Percentiles rank a stretch among this genome's conserved stretches.
phyloP scores from a whole-genome alignment of 2,113 vertebrate species.

The Numida meleagris region DNA sequence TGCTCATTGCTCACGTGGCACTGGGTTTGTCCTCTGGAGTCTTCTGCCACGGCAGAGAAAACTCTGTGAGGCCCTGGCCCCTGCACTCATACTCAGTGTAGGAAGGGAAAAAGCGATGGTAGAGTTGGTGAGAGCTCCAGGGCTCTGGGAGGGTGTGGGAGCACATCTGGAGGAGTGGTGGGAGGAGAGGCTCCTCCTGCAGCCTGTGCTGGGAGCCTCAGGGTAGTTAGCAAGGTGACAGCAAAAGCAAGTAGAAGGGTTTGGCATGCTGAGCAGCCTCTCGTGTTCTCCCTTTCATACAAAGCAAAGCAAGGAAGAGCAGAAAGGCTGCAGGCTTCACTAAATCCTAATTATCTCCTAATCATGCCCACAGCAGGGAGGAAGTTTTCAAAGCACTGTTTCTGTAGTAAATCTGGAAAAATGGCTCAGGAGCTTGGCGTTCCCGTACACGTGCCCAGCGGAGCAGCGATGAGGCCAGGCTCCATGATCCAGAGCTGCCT shows the following conservation, averaged over 20 bases:
- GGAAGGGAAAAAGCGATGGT: not conserved
- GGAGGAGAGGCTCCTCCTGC: not conserved
- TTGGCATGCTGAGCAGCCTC: not conserved
- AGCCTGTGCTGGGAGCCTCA: not conserved
- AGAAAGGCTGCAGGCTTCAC: not conserved
- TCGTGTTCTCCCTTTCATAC: not conserved
- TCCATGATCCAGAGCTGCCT: not conserved
- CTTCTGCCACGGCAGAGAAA: not conserved
- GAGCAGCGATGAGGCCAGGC: accelerated
- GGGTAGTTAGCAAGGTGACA: not conserved
- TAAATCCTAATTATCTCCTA: not conserved
- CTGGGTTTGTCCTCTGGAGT: not conserved
- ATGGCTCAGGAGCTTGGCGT: accelerated
- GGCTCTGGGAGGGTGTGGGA: not conserved
- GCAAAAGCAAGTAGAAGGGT: not conserved
- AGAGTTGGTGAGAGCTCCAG: not conserved
- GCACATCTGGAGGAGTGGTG: not conserved
- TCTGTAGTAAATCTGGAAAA: not conserved
- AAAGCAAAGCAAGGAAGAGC: not conserved
- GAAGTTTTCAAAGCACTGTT: accelerated
- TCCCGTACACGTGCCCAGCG: not conserved
- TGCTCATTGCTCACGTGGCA: not conserved
- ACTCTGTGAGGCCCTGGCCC: not conserved
- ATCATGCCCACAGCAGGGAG: not conserved
- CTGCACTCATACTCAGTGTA: accelerated